These are phyloP conservation scores for Phyllopteryx taeniolatus DNA, from an alignment of 2,113 vertebrate species.

Conservation along the genomic window DNA sequence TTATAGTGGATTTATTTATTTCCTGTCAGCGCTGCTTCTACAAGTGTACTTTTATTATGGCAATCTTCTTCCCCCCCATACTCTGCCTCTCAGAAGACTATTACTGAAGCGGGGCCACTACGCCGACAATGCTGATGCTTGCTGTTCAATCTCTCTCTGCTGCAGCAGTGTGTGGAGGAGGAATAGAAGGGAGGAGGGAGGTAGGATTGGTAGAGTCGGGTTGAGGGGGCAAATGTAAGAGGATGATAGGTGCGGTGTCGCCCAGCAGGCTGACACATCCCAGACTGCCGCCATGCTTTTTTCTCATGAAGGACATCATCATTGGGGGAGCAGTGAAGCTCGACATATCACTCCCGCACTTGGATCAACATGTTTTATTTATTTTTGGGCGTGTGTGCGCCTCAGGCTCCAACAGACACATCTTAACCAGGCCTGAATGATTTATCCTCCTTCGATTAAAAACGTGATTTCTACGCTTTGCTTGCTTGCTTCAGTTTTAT, in stretches of 20 bases:
- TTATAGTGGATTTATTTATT: slow-evolving; percentile 58
- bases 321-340: slow-evolving; percentile 19
- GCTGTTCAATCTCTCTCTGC: slow-evolving; percentile 38
- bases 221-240: neutral
- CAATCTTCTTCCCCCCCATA: slow-evolving; percentile 43
- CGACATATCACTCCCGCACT: slow-evolving; percentile 21
- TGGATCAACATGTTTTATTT: slow-evolving; percentile 28
- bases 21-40: slow-evolving; percentile 41
- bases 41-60: slow-evolving; percentile 44
- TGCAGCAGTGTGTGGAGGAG: slow-evolving; percentile 31
- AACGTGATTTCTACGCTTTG: neutral
- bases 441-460: slow-evolving; percentile 5
- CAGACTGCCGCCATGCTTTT: slow-evolving; percentile 27
- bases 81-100: slow-evolving; percentile 38
- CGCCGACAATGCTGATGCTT: slow-evolving; percentile 49
- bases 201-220: slow-evolving; percentile 15
- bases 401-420: slow-evolving; percentile 36
- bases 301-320: slow-evolving; percentile 43
- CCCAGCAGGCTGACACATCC: slow-evolving; percentile 30
- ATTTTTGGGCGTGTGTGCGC: neutral
- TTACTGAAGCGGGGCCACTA: slow-evolving; percentile 32
- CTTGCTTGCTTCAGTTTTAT: neutral
- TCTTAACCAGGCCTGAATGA: slow-evolving; percentile 38
- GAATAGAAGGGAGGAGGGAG: neutral
- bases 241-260: slow-evolving; percentile 16